Evolutionary conservation across 1,140 invertebrate species (phyloP), one percentile per base, ranked within the genome.

Genomic region (Phenacoccus solenopsis): DNA sequence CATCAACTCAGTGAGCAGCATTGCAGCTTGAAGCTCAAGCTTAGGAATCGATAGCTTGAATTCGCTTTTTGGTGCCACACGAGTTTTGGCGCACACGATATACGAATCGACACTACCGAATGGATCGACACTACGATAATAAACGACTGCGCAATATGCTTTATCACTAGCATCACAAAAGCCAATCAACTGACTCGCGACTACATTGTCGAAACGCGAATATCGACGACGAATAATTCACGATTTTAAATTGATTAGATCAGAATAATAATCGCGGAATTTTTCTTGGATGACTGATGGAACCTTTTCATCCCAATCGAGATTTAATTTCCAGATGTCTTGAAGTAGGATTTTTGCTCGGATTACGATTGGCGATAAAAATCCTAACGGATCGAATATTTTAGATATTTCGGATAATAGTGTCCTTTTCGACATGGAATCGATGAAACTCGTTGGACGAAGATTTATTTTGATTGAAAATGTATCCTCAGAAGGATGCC

Each of bases 1-100:
- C 1, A 71, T 30, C 30, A 76, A 67, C 64, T 72, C 25, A 10
- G 73, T 72, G 1, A 76, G 72, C 13, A 80, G 22, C 13, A 76
- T 21, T 1, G 79, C 79, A n/a, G 74, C 79, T 22, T 70, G 74
- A 3, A 80, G 72, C 73, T 81, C 79, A 57, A 80, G 69, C 49
- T 76, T 20, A 0, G 79, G 78, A 24, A 81, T 76, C 4, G 77
- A 72, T 12, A 71, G 20, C n/a, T n/a, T n/a, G n/a, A n/a, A n/a
- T 1, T 75, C 32, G 16, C 24, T 69, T 70, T 78, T 77, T 4
- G 79, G 78, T 16, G 78, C 72, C 0, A 80, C 76, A 69, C 75
- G 67, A 13, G 71, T 71, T 70, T 79, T 80, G 0, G 78, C 27
- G n/a, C 72, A 69, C 13, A 80, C 24, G 24, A 80, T 67, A 7